Evolutionary conservation across 2,113 vertebrate genomes (phyloP).

Genomic region (Dipodomys ordii): DNA sequence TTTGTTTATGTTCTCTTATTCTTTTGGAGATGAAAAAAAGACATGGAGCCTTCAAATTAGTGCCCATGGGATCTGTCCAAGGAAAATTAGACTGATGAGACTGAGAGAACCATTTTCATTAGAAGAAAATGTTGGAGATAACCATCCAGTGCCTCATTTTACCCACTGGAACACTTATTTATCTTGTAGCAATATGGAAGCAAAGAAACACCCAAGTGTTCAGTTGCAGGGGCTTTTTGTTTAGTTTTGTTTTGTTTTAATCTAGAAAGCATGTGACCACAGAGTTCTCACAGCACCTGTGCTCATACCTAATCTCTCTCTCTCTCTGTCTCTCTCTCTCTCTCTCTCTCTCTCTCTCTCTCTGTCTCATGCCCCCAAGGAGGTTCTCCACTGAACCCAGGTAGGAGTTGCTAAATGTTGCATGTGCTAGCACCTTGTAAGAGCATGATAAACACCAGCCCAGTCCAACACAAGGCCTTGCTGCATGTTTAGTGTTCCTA

Average conservation of each 20-base stretch:
- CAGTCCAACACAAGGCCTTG: not conserved
- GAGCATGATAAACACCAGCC: not conserved
- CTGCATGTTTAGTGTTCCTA: not conserved
- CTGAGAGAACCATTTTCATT: not conserved
- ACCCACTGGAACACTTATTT: not conserved
- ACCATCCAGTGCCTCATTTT: not conserved
- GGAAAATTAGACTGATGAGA: slow-evolving; percentile 23
- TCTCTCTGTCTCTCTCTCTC: no score
- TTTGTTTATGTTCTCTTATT: slow-evolving; percentile 45
- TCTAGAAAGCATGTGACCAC: not conserved
- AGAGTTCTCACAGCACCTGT: not conserved
- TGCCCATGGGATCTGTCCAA: not conserved
- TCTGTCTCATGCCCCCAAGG: slow-evolving; percentile 25
- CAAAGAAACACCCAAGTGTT: no score
- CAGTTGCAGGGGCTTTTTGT: no score
- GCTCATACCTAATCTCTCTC: not conserved
- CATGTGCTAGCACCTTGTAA: slow-evolving; percentile 10
- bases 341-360: not conserved
- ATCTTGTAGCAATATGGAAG: not conserved
- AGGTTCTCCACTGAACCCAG: slow-evolving; percentile 54
- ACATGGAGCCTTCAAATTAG: not conserved
- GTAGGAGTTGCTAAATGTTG: slow-evolving; percentile 30
- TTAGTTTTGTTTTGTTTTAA: not conserved
- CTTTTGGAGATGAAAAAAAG: not conserved
- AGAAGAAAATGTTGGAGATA: slow-evolving; percentile 1